phyloP scores from a whole-genome alignment of 2,888 invertebrate genomes.

The Eupithecia pulchellata region DNA sequence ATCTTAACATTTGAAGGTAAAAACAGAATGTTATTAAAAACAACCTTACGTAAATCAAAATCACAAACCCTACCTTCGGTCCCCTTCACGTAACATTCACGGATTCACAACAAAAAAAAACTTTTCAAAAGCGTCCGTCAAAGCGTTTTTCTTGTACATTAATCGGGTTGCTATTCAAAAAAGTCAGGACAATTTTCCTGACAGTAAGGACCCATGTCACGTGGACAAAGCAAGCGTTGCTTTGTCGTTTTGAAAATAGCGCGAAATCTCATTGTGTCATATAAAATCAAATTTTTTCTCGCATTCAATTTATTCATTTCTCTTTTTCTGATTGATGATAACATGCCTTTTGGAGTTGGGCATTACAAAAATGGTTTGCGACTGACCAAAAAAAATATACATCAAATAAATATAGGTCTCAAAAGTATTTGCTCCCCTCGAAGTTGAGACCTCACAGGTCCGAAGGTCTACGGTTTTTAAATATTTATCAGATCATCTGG shows the following conservation, averaged over 20 bases:
- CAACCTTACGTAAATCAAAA: constrained; percentile 28
- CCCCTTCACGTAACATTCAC: constrained; percentile 50
- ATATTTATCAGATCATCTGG: too few species aligned
- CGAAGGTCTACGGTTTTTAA: too few species aligned
- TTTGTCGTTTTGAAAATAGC: constrained; percentile 67
- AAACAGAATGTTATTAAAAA: constrained; percentile 13
- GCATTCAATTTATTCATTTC: constrained; percentile 43
- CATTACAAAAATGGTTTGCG: background rate
- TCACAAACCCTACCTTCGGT: constrained; percentile 38
- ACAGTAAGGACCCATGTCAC: constrained; percentile 76
- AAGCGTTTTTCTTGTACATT: constrained; percentile 74
- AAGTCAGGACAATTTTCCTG: constrained; percentile 67
- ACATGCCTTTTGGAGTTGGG: constrained; percentile 21
- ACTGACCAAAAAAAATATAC: background rate
- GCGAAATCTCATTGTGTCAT: constrained; percentile 66
- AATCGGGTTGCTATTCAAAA: constrained; percentile 73
- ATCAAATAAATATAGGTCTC: background rate
- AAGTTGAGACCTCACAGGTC: too few species aligned
- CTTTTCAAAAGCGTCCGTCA: constrained; percentile 75
- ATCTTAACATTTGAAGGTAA: background rate
- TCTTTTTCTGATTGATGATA: constrained; percentile 35
- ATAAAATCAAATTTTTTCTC: constrained; percentile 65
- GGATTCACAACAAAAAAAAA: constrained; percentile 61
- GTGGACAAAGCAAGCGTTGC: constrained; percentile 69
- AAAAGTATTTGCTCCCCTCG: too few species aligned